A percentile compares a stretch with the other conserved stretches of the same genome.
These are phyloP conservation scores for Melierax canorus DNA, from an alignment of 2,113 vertebrate genomes.

Conservation along the genomic window DNA sequence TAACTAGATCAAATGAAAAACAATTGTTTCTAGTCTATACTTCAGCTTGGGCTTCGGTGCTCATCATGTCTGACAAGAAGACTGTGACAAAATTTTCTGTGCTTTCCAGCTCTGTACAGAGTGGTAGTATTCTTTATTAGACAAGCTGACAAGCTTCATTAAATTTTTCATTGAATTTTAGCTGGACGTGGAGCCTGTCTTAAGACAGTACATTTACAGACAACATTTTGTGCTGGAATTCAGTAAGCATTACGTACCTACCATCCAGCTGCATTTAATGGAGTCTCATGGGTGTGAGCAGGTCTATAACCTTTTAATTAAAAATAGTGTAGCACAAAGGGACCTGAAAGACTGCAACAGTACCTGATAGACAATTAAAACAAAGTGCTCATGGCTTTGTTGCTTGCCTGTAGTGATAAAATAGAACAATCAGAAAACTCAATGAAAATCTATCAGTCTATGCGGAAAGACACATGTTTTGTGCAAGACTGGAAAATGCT, in stretches of 20 bases:
- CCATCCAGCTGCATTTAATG: background rate
- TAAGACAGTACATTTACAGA: background rate
- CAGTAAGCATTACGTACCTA: background rate
- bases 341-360: background rate
- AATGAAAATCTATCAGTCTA: slow-evolving; percentile 3
- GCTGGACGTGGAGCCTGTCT: background rate
- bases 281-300: background rate
- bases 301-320: slow-evolving; percentile 29
- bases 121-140: background rate
- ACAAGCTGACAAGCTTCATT: slow-evolving; percentile 35
- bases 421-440: slow-evolving; percentile 23
- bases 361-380: slow-evolving; percentile 13
- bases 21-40: background rate
- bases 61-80: background rate
- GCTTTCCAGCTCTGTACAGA: background rate
- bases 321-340: background rate
- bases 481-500: background rate
- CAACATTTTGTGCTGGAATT: slow-evolving; percentile 13
- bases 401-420: background rate
- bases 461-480: background rate
- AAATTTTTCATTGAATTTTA: slow-evolving; percentile 11
- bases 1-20: background rate
- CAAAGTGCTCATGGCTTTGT: background rate
- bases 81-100: background rate
- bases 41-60: background rate